Conservation (phyloP, 2,113 vertebrate genomes). For the Callocephalon fimbriatum region DNA sequence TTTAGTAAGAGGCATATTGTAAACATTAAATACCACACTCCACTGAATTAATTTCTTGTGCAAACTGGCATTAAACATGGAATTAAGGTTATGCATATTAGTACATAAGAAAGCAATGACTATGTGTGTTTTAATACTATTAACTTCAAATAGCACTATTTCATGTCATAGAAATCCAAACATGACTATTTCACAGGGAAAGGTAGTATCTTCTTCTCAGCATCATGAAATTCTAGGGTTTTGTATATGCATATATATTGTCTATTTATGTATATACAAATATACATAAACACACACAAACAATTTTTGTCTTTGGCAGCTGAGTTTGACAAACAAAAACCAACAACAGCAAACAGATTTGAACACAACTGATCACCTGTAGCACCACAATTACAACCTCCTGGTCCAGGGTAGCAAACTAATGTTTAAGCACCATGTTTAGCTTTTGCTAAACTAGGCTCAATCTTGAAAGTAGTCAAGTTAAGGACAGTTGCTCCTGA, state of each 20-base stretch:
- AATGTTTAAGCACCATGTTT: neutral
- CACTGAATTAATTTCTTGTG: conserved; percentile 42
- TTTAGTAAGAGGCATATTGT: conserved; percentile 7
- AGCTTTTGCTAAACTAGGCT: conserved; percentile 3
- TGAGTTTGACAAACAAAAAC: conserved; percentile 8
- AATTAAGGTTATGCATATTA: neutral
- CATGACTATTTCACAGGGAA: conserved; percentile 17
- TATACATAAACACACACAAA: conserved; percentile 19
- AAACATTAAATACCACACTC: conserved; percentile 34
- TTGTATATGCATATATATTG: conserved; percentile 18
- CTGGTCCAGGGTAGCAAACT: neutral
- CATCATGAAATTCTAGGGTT: conserved; percentile 8
- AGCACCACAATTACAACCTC: conserved; percentile 24
- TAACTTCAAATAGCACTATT: neutral
- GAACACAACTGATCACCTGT: conserved; percentile 6
- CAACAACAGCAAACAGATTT: neutral
- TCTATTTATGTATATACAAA: conserved; percentile 35
- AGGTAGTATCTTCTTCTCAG: conserved; percentile 26
- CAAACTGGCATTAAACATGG: conserved; percentile 55
- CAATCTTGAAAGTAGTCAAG: neutral
- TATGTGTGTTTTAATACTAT: neutral
- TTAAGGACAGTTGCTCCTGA: neutral
- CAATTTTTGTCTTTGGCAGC: conserved; percentile 74
- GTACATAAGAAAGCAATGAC: conserved; percentile 35
- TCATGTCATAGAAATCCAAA: conserved; percentile 44